Evolutionary conservation across 2,113 vertebrate species (phyloP).

Genomic region (Tor tambroides): DNA sequence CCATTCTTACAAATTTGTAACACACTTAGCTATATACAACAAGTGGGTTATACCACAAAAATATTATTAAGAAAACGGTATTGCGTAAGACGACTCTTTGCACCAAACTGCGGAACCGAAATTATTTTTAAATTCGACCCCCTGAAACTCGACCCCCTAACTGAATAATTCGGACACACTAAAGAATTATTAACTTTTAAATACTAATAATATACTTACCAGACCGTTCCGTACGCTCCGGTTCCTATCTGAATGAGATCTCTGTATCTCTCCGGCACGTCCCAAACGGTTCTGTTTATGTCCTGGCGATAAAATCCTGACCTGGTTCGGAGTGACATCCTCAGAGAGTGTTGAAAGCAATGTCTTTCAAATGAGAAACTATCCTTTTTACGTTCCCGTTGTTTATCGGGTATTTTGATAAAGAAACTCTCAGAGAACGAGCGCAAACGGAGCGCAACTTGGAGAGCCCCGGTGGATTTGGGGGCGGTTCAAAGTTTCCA

Average conservation of each 20-base stretch:
- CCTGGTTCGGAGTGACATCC: conserved; percentile 72
- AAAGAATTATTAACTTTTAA: neutral
- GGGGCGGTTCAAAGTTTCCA: conserved; percentile 28
- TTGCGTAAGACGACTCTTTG: neutral
- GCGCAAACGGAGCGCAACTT: neutral
- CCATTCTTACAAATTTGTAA: too few species aligned
- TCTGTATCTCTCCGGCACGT: conserved; percentile 85
- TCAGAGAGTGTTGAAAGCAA: conserved; percentile 12
- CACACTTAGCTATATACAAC: too few species aligned
- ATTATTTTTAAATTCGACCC: neutral
- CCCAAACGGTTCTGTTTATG: conserved; percentile 87
- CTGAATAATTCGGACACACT: neutral
- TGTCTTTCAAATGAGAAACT: neutral
- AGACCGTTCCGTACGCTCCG: conserved; percentile 91
- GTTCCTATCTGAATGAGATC: conserved; percentile 89
- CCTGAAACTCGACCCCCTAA: neutral
- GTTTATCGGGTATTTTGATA: neutral
- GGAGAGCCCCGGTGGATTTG: neutral
- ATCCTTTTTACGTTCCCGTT: neutral
- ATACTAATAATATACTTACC: conserved; percentile 75
- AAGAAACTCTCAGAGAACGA: neutral
- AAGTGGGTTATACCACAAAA: neutral
- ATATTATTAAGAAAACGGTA: neutral
- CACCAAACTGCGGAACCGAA: neutral
- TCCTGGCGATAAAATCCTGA: conserved; percentile 87